Evolutionary conservation across 2,888 invertebrate species (phyloP).

Genomic region (Loripinus fragilis): DNA sequence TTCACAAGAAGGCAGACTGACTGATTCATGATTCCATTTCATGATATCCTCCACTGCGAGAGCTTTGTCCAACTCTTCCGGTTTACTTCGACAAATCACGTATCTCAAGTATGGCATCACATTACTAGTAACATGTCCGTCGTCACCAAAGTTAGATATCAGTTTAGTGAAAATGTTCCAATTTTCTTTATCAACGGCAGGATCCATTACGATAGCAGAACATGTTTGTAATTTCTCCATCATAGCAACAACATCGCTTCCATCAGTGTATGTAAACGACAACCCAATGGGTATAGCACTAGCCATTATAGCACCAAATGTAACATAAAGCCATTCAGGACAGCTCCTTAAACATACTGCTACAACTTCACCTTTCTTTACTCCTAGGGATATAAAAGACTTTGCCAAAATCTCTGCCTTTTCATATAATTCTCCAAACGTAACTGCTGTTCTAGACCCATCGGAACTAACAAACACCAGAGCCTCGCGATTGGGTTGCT

Average conservation of each 20-base stretch:
- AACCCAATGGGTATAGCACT: neutral
- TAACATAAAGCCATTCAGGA: neutral
- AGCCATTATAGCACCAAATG: neutral
- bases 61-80: too few species aligned
- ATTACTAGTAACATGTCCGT: neutral
- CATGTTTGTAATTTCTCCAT: neutral
- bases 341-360: neutral
- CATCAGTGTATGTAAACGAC: neutral
- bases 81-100: too few species aligned
- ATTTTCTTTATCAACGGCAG: neutral
- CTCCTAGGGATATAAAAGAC: neutral
- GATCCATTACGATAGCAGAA: neutral
- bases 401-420: neutral
- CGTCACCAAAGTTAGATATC: neutral
- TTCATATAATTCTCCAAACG: neutral
- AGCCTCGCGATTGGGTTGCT: too few species aligned
- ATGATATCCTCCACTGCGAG: too few species aligned
- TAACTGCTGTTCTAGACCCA: neutral
- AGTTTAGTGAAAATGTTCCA: neutral
- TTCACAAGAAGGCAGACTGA: too few species aligned
- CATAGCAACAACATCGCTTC: neutral
- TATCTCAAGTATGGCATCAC: neutral
- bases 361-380: neutral
- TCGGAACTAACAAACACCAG: neutral
- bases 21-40: too few species aligned